Percentiles rank a stretch among this genome's conserved stretches.
Evolutionary conservation across 2,888 invertebrate genomes (phyloP).

Genomic region (Amorpha juglandis): DNA sequence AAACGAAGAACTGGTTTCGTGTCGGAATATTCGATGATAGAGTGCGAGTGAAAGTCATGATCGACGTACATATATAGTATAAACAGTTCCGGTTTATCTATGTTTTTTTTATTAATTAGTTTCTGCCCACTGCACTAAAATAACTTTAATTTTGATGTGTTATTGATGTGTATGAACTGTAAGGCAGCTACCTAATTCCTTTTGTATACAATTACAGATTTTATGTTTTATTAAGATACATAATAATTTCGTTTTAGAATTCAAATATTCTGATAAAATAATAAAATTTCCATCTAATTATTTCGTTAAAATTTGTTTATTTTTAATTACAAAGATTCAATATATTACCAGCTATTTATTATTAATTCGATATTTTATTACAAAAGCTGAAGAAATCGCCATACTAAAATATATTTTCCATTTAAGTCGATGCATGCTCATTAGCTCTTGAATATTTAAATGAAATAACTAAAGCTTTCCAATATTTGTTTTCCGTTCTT

Average conservation of each 20-base stretch:
- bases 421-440: background rate
- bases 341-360: background rate
- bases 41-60: slow-evolving; percentile 82
- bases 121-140: slow-evolving; percentile 42
- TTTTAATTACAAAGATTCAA: background rate
- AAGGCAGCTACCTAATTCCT: background rate
- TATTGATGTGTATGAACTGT: background rate
- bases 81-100: slow-evolving; percentile 77
- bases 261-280: no score
- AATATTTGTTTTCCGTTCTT: background rate
- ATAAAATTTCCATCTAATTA: no score
- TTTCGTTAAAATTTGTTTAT: no score
- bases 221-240: background rate
- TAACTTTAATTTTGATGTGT: slow-evolving; percentile 22
- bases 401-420: background rate
- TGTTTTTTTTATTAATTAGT: slow-evolving; percentile 64
- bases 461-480: background rate
- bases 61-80: slow-evolving; percentile 69
- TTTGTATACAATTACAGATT: background rate
- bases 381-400: background rate
- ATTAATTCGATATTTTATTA: background rate
- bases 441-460: slow-evolving; percentile 7
- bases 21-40: slow-evolving; percentile 76
- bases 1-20: slow-evolving; percentile 72
- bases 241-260: no score